Percentiles rank a stretch among this genome's conserved stretches.
These are phyloP conservation scores for Bradypus variegatus DNA, from an alignment of 2,797 vertebrate genomes.

Conservation along the genomic window DNA sequence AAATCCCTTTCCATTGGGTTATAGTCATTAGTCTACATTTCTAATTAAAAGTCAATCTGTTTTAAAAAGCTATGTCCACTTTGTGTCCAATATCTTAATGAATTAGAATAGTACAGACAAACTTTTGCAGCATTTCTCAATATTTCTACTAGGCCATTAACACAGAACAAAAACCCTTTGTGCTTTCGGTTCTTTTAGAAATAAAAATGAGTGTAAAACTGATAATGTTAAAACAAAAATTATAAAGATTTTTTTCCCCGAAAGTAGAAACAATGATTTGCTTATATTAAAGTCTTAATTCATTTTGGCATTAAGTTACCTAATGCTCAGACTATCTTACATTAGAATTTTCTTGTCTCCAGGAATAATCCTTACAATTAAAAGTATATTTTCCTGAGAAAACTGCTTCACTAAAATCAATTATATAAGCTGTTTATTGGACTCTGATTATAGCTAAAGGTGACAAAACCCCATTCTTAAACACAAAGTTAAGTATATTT, in stretches of 20 bases:
- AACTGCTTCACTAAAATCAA: conserved; percentile 64
- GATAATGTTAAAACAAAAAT: conserved; percentile 29
- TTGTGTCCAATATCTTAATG: conserved; percentile 16
- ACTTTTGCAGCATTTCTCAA: neutral
- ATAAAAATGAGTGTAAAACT: conserved; percentile 41
- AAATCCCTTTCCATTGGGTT: conserved; percentile 28
- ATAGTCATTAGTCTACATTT: neutral
- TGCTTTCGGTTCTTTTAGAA: conserved; percentile 49
- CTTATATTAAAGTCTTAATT: conserved; percentile 44
- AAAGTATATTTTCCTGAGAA: conserved; percentile 58
- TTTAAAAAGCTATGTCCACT: conserved; percentile 30
- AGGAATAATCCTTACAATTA: conserved; percentile 27
- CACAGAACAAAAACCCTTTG: conserved; percentile 30
- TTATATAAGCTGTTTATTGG: conserved; percentile 65
- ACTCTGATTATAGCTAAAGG: conserved; percentile 70
- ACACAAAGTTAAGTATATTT: conserved; percentile 73
- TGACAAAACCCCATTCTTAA: conserved; percentile 69
- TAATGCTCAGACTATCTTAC: conserved; percentile 6
- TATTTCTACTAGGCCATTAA: conserved; percentile 10
- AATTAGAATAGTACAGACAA: neutral
- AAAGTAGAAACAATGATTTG: conserved; percentile 36
- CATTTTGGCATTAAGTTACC: conserved; percentile 29
- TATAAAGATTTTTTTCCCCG: neutral
- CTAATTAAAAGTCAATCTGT: conserved; percentile 11
- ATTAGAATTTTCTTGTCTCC: conserved; percentile 18